Evolutionary conservation across 2,888 invertebrate species (phyloP), one percentile per base, ranked within the genome.

Genomic region (Drosophila mimetica): DNA sequence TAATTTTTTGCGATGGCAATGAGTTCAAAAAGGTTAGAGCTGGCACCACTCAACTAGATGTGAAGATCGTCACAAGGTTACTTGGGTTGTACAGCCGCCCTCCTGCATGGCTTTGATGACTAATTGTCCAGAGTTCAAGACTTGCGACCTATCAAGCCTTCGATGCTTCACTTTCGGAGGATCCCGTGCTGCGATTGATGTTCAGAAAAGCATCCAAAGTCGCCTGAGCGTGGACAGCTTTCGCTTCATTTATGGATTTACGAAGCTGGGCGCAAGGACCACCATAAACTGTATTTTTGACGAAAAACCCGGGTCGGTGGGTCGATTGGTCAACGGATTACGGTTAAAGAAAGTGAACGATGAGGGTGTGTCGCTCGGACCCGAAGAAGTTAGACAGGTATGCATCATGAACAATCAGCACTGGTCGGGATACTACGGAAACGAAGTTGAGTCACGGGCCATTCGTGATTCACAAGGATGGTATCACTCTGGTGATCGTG

Each of bases 401-500:
- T 75, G 80, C 16, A 69, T 83, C 1, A 55, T 71, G 3, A 78
- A 54, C 1, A 69, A 70, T 4, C 72, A 75, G 30, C 34, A 71
- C 4, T 90, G 90, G 89, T 71, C 71, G n/a, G 92, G 92, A 4
- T 91, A 91, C 48, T 90, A 87, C 41, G 80, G 77, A 3, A 89
- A 90, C 50, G 75, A 73, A 0, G 65, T 74, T 13, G 89, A 88
- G 30, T 75, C 90, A 0, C 61, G 65, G 1, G 61, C 71, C 2
- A 74, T 83, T 0, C 74, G 77, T 0, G 90, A 90, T 44, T 55
- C 60, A 0, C 76, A 90, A 2, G 72, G 80, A 13, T 92, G 90
- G 90, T 79, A 86, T 14, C 86, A 88, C 28, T 75, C 88, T 1
- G 91, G 91, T 0, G 92, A 92, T 59, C 74, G 85, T 1, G 90